Base-by-base conservation (phyloP, 2,797 vertebrate genomes). In the Pipistrellus nathusii region DNA sequence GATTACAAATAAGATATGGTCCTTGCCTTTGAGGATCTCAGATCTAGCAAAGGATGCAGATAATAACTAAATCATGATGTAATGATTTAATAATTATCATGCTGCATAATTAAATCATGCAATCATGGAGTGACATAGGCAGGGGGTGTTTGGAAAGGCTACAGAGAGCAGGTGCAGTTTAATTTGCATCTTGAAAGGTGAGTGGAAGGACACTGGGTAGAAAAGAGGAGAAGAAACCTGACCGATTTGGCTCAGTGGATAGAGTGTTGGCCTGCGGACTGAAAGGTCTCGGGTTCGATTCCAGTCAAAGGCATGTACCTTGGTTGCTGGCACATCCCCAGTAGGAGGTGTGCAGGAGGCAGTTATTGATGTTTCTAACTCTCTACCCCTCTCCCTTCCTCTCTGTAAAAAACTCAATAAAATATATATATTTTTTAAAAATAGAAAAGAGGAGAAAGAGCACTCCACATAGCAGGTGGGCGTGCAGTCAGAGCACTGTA, bases 1-100 rank as follows among this genome's bases (percentile, higher is more conserved):
- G 64, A 57, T 87, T 53, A 89, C 23, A 71, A 77, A 13, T 53
- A 82, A 68, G 41, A 51, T 68, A 71, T 15, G 3, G 15, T 27
- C n/a, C 41, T 91, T 94, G 64, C 66, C 68, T 81, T 51, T 92
- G 55, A 92, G 46, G 85, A 73, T 62, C 62, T 90, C 62, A 35
- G 68, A 21, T 10, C 78, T 69, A 86, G 80, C 62, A 68, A 95
- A 85, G 8, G 62, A 51, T 77, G 6, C 23, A 88, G 57, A 89
- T 35, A 30, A 20, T 71, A 76, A 85, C 80, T 30, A 86, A 81
- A 92, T 81, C 53, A 68, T 80, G 48, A 32, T 55, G 53, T 23
- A 21, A 55, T 55, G 53, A 55, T 55, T 55, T 55, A 23, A 55
- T 55, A 23, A 20, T 55, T 23, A 55, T 55, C 53, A 51, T 77